phyloP scores from a whole-genome alignment of 2,113 vertebrate genomes.

The Gobio gobio region DNA sequence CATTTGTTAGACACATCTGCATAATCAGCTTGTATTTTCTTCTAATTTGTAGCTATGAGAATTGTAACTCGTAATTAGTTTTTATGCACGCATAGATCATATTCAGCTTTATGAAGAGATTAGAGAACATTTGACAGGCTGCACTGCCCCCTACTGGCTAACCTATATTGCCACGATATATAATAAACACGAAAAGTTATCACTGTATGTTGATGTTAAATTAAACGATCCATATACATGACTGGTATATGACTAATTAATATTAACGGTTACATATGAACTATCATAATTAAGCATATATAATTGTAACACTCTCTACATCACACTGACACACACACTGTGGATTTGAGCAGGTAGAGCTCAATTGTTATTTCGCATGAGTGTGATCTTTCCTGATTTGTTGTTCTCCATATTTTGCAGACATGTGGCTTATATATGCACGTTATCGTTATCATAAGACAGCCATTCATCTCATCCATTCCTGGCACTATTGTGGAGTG shows the following conservation, averaged over 20 bases:
- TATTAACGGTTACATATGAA: neutral
- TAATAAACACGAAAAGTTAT: neutral
- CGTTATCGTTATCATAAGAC: no score
- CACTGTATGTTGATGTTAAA: neutral
- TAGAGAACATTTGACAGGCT: neutral
- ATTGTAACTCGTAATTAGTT: neutral
- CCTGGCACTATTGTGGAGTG: no score
- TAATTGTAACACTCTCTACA: no score
- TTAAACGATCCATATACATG: neutral
- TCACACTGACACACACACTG: no score
- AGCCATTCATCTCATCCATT: no score
- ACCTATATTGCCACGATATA: neutral
- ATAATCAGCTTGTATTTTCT: neutral
- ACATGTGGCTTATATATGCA: no score
- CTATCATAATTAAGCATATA: no score
- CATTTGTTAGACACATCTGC: neutral
- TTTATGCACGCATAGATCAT: neutral
- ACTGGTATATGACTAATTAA: neutral
- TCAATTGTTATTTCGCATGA: no score
- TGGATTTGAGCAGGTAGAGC: no score
- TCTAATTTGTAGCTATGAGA: neutral
- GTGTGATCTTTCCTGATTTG: no score
- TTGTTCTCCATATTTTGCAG: no score
- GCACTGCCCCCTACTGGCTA: conserved; percentile 12
- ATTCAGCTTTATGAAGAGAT: neutral